Percentiles rank a stretch among this genome's conserved stretches.
phyloP scores from a whole-genome alignment of 2,797 vertebrate genomes.

The Enteromius fasciolatus region DNA sequence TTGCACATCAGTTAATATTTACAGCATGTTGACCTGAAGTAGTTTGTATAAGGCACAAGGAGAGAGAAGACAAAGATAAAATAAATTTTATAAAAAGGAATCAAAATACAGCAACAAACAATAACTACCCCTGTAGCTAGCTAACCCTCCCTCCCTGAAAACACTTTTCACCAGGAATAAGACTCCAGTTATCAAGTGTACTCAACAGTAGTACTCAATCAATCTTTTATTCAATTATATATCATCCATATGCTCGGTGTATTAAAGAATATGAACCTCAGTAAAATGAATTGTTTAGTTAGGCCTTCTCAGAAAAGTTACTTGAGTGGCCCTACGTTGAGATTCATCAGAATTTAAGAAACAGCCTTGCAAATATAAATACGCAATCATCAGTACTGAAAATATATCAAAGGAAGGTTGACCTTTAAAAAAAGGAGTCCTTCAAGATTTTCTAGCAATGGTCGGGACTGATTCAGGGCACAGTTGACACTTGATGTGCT shows the following conservation, averaged over 20 bases:
- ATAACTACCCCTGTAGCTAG: conserved; percentile 80
- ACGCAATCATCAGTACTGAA: conserved; percentile 93
- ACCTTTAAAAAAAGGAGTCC: conserved; percentile 97
- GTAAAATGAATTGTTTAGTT: conserved; percentile 53
- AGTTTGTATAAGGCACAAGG: conserved; percentile 97
- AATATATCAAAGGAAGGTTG: conserved; percentile 97
- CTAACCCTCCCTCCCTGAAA: conserved; percentile 78
- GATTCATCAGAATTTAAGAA: conserved; percentile 67
- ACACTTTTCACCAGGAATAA: conserved; percentile 74
- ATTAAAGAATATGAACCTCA: conserved; percentile 61
- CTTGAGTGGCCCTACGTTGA: conserved; percentile 71
- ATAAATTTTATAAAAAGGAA: conserved; percentile 68
- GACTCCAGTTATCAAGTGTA: conserved; percentile 71
- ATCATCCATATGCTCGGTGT: conserved; percentile 66
- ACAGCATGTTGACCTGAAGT: conserved; percentile 93
- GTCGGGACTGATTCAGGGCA: conserved; percentile 87
- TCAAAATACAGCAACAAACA: conserved; percentile 75
- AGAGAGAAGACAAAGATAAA: conserved; percentile 76
- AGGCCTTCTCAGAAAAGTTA: conserved; percentile 49
- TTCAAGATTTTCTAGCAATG: conserved; percentile 93
- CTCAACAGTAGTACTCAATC: conserved; percentile 61
- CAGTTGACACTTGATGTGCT: conserved; percentile 88
- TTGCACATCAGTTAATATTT: conserved; percentile 83
- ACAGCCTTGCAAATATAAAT: conserved; percentile 51
- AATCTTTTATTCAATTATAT: conserved; percentile 54